Evolutionary conservation across 2,797 vertebrate genomes (phyloP), one percentile per base, ranked within the genome.

Genomic region (Siniperca undulata): DNA sequence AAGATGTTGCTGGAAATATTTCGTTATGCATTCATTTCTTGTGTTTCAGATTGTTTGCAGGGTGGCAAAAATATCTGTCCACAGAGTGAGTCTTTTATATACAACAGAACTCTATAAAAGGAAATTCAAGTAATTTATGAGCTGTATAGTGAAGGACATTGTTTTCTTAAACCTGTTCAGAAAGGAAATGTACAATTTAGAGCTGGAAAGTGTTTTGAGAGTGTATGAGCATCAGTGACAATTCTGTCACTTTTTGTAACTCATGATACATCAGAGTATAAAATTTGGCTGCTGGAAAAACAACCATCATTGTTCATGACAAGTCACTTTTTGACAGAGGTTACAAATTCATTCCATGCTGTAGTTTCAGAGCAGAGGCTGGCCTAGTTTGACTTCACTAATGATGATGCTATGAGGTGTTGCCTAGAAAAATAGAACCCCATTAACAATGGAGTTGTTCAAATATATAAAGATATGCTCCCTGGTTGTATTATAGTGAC

Each of bases 241-340:
- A 30, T 20, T 40, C 8, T 20, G 4, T 65, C 5, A 59, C 30
- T 61, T 65, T 46, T 22, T 62, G 24, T 56, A 50, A 52, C 46
- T 44, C 64, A n/a, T 44, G 7, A 82, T 65, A 78, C 58, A 65
- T 80, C 22, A 61, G 48, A 74, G 48, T 88, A 91, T 74, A 88
- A 88, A 89, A 83, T 38, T n/a, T 81, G 86, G 72, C 83, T 83
- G 74, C 58, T 74, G 27, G 64, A 88, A 88, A 91, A 88, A 80
- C 73, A 86, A 53, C 73, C 48, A 68, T 73, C 46, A 34, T 56
- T 38, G 36, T 74, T 81, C 20, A 74, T 42, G 2, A 50, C 17
- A 78, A 46, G 46, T 70, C 24, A 36, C 40, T 20, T 30, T 81
- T 77, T 74, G 46, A 81, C 64, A 42, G 65, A 78, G 30, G 66